Base-by-base conservation (phyloP, 2,113 vertebrate species). In the Tenebrosternarchus preto region DNA sequence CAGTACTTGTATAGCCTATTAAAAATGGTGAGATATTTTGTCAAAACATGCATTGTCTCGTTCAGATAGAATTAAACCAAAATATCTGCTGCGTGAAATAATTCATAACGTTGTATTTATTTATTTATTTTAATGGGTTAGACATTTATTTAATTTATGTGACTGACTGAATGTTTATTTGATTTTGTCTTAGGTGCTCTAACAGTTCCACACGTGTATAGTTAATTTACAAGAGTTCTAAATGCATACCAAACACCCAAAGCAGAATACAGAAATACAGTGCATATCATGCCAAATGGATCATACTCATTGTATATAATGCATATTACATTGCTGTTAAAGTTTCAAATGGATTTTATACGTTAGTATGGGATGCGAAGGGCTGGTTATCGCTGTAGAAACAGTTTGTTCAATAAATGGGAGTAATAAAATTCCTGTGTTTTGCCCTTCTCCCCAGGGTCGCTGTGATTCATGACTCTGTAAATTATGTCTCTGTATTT, bases 401-500 rank as follows among this genome's bases (percentile, higher is more conserved):
- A 94, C 95, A 87, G 93, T 92, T 92, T 93, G 91, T 94, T 94
- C 92, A 93, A 94, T 93, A 91, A 94, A 93, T 92, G 89, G 92
- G 94, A 93, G 93, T 89, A 85, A 70, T 77, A 69, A 80, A 78
- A 86, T 78, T 76, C 92, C 92, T 91, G 93, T 91, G 88, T 93
- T 93, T 95, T 95, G 88, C 92, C 93, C 94, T 95, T 92, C 92
- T 95, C 95, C 93, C 87, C 92, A 90, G 93, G 95, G 96, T 95
- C 94, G 95, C 90, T 97, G 95, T 96, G 96, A 91, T 90, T 95
- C 92, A 93, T 90, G 89, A 92, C 93, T 93, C 90, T 97, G 95
- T 96, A 95, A 94, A 96, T 95, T 94, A 96, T 95, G 95, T 96
- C 92, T 94, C 94, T 87, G 95, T 98, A 97, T 96, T 97, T 97